Evolutionary conservation across 2,113 vertebrate genomes (phyloP).

Genomic region (Casuarius casuarius): DNA sequence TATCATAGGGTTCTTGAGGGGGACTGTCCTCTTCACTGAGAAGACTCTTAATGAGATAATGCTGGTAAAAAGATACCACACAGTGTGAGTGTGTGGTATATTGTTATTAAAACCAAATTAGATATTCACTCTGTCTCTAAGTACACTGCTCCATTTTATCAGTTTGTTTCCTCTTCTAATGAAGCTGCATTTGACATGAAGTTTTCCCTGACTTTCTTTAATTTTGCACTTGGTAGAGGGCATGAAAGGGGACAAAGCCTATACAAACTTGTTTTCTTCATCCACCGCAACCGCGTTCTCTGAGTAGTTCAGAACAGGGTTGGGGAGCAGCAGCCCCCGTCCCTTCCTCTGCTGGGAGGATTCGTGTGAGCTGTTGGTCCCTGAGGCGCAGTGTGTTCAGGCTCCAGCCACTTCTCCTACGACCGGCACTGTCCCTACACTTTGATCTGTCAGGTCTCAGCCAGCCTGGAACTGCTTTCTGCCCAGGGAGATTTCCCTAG

Average conservation of each 20-base stretch:
- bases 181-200: background rate
- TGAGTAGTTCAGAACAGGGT: accelerated
- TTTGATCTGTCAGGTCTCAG: background rate
- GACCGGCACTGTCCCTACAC: background rate
- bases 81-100: background rate
- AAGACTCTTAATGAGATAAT: background rate
- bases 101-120: background rate
- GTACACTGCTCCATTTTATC: background rate
- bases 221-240: background rate
- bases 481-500: background rate
- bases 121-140: background rate
- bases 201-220: background rate
- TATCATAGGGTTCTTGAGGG: background rate
- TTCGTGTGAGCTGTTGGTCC: background rate
- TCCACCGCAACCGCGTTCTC: background rate
- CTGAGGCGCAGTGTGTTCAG: background rate
- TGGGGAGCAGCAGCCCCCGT: background rate
- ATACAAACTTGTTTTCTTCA: background rate
- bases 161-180: background rate
- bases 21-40: background rate
- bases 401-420: background rate
- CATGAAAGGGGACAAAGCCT: background rate
- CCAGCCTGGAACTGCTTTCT: background rate
- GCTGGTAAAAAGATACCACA: background rate
- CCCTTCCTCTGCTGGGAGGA: background rate